These are phyloP conservation scores for Aegotheles bennettii DNA, from an alignment of 2,113 vertebrate genomes.

Conservation along the genomic window DNA sequence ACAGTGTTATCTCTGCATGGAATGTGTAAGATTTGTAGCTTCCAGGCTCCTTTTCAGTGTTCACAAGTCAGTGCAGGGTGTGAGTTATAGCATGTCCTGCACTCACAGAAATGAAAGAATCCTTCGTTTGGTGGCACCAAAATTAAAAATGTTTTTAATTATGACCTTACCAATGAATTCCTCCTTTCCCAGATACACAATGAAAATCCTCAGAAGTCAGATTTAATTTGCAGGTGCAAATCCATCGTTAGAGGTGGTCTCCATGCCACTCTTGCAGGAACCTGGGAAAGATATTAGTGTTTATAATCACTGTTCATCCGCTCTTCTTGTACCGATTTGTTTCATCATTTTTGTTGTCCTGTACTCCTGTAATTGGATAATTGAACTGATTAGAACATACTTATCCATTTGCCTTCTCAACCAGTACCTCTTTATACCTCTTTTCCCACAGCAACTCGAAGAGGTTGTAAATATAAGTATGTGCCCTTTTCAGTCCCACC, in stretches of 20 bases:
- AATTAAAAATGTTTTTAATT: not conserved
- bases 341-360: not conserved
- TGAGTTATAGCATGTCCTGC: not conserved
- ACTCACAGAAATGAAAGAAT: not conserved
- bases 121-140: not conserved
- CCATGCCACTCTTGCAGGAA: not conserved
- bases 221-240: not conserved
- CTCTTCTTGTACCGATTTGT: not conserved
- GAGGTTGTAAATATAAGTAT: not conserved
- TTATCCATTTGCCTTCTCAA: not conserved
- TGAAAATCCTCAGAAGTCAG: not conserved
- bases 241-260: not conserved
- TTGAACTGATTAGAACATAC: not conserved
- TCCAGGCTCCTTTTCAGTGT: not conserved
- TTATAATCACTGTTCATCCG: not conserved
- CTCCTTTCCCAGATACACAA: not conserved
- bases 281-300: not conserved
- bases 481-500: not conserved
- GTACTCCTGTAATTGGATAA: not conserved
- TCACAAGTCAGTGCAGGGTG: not conserved
- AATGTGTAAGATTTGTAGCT: not conserved
- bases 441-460: not conserved
- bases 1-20: not conserved
- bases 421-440: not conserved
- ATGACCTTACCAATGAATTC: not conserved